phyloP scores from a whole-genome alignment of 2,797 vertebrate genomes.

The Acridotheres tristis region DNA sequence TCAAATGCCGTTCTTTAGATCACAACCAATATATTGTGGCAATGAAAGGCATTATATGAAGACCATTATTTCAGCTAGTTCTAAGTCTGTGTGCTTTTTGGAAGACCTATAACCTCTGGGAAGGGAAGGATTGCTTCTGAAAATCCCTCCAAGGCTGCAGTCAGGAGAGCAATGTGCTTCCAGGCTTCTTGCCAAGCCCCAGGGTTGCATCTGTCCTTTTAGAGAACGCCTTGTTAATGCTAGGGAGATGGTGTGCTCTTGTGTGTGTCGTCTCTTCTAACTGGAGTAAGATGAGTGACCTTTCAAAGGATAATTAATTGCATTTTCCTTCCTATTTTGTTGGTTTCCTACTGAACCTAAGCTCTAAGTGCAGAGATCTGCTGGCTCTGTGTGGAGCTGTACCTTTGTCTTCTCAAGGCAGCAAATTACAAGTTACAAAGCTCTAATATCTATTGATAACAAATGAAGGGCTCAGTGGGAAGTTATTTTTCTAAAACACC shows the following conservation, averaged over 20 bases:
- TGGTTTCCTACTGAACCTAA: background rate
- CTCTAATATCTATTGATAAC: background rate
- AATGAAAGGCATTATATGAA: background rate
- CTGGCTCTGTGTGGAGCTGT: background rate
- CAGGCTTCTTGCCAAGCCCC: background rate
- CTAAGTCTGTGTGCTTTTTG: background rate
- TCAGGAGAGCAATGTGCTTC: background rate
- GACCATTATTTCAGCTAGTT: background rate
- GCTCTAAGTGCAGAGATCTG: background rate
- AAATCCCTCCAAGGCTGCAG: background rate
- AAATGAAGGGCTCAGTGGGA: background rate
- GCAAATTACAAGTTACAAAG: background rate
- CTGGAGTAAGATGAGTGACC: background rate
- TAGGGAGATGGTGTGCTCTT: background rate
- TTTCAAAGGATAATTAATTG: background rate
- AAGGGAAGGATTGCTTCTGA: background rate
- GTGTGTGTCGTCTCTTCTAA: background rate
- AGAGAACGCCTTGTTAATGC: background rate
- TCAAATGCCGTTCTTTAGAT: background rate
- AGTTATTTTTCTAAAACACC: background rate
- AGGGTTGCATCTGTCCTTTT: background rate
- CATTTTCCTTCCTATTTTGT: background rate
- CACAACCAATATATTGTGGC: background rate
- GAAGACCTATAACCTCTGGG: background rate
- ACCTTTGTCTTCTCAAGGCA: background rate